Evolutionary conservation across 2,797 vertebrate genomes (phyloP).

Genomic region (Karalla daura): DNA sequence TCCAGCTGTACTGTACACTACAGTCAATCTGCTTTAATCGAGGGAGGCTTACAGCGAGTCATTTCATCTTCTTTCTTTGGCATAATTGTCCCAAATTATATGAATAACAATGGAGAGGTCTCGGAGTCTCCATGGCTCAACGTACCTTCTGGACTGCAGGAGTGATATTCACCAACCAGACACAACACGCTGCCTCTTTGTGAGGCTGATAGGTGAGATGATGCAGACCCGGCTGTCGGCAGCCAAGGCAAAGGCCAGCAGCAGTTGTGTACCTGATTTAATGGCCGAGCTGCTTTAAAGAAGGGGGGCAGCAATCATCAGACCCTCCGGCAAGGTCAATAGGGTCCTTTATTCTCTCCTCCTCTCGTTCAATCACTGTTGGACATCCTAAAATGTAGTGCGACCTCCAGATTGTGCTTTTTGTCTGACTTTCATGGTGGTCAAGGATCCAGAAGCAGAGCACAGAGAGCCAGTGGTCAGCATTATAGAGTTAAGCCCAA

Average conservation of each 20-base stretch:
- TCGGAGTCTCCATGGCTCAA: neutral
- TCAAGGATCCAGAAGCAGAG: no score
- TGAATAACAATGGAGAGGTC: constrained; percentile 2
- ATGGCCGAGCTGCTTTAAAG: constrained; percentile 44
- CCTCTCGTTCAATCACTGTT: constrained; percentile 38
- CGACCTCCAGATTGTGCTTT: neutral
- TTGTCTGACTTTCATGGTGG: no score
- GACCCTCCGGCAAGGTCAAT: constrained; percentile 58
- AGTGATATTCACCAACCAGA: constrained; percentile 44
- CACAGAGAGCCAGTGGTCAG: no score
- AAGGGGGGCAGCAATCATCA: constrained; percentile 50
- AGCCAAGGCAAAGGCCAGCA: constrained; percentile 53
- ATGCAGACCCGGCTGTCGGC: constrained; percentile 59
- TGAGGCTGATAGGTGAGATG: constrained; percentile 25
- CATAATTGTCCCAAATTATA: no score
- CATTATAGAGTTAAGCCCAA: no score
- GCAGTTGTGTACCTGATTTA: constrained; percentile 68
- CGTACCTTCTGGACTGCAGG: constrained; percentile 11
- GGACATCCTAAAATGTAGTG: constrained; percentile 25
- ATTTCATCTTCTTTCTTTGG: neutral
- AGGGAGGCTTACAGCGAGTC: neutral
- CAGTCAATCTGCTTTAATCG: constrained; percentile 10
- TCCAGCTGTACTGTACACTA: constrained; percentile 3
- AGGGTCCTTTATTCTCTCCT: constrained; percentile 33
- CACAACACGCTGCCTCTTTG: constrained; percentile 18